phyloP scores from a whole-genome alignment of 2,113 vertebrate genomes.

The Prionailurus viverrinus region DNA sequence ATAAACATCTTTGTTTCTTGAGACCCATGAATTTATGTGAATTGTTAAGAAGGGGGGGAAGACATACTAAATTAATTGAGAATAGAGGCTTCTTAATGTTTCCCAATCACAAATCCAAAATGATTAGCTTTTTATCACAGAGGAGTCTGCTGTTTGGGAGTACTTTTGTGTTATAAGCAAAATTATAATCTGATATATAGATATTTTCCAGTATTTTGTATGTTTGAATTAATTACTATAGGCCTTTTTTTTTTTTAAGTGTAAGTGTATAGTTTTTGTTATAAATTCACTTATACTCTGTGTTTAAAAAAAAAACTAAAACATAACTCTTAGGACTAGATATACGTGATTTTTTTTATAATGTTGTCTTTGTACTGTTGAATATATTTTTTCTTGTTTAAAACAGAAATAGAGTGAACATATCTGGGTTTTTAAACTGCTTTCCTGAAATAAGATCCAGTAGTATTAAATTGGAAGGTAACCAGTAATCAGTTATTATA shows the following conservation, averaged over 20 bases:
- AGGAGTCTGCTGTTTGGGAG: neutral
- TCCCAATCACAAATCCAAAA: neutral
- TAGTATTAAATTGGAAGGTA: constrained; percentile 42
- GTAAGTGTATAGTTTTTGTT: neutral
- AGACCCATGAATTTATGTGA: neutral
- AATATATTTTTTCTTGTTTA: neutral
- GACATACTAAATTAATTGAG: constrained; percentile 48
- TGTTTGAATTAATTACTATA: constrained; percentile 33
- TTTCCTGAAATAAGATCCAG: constrained; percentile 34
- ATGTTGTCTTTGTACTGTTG: neutral
- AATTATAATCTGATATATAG: neutral
- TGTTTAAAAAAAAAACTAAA: constrained; percentile 30
- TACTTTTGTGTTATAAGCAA: constrained; percentile 39
- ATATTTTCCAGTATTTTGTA: constrained; percentile 26
- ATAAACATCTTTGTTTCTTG: constrained; percentile 6
- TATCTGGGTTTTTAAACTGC: constrained; percentile 30
- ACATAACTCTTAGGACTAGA: neutral
- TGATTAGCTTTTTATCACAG: constrained; percentile 36
- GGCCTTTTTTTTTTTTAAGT: neutral
- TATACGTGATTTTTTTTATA: constrained; percentile 13
- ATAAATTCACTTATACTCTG: neutral
- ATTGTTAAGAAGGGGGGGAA: neutral
- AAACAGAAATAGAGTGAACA: neutral
- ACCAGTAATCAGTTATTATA: neutral
- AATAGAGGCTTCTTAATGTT: constrained; percentile 27